Evolutionary conservation across 2,797 vertebrate species (phyloP).

Genomic region (Nannoperca obscura): DNA sequence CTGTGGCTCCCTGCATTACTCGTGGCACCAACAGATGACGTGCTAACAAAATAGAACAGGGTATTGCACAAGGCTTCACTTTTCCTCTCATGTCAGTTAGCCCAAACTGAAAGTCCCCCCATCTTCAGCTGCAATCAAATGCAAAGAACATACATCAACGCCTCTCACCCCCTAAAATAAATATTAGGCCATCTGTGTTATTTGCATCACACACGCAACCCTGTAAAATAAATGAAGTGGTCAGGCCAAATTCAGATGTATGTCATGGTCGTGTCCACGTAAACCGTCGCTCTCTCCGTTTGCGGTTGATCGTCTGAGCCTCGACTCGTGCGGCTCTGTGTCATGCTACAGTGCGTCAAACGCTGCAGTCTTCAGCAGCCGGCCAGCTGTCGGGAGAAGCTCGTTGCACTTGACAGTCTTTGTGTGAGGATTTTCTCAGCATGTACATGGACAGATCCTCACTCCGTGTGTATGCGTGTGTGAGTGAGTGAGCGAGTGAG

Average conservation of each 20-base stretch:
- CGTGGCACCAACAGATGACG: constrained; percentile 57
- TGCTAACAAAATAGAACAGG: constrained; percentile 39
- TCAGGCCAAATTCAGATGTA: constrained; percentile 63
- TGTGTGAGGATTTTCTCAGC: constrained; percentile 61
- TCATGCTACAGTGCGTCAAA: constrained; percentile 71
- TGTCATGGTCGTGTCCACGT: constrained; percentile 43
- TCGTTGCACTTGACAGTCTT: constrained; percentile 69
- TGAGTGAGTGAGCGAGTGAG: constrained; percentile 22
- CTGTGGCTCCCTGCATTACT: constrained; percentile 29
- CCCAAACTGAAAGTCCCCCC: constrained; percentile 53
- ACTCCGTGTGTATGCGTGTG: constrained; percentile 28
- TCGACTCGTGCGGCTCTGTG: constrained; percentile 40
- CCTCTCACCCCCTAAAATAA: constrained; percentile 72
- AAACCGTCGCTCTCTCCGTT: constrained; percentile 31
- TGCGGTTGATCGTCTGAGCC: constrained; percentile 45
- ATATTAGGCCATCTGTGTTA: constrained; percentile 65
- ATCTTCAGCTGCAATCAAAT: constrained; percentile 36
- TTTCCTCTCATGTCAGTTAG: constrained; percentile 57
- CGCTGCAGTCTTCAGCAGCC: constrained; percentile 47
- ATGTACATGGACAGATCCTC: constrained; percentile 46
- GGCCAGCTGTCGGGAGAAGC: constrained; percentile 56
- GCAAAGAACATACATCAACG: constrained; percentile 8
- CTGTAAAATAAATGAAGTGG: constrained; percentile 74
- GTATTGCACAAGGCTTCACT: constrained; percentile 49
- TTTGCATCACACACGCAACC: constrained; percentile 30